These are phyloP conservation scores for Calephelis perditalis DNA, from an alignment of 2,888 invertebrate genomes.

Conservation along the genomic window DNA sequence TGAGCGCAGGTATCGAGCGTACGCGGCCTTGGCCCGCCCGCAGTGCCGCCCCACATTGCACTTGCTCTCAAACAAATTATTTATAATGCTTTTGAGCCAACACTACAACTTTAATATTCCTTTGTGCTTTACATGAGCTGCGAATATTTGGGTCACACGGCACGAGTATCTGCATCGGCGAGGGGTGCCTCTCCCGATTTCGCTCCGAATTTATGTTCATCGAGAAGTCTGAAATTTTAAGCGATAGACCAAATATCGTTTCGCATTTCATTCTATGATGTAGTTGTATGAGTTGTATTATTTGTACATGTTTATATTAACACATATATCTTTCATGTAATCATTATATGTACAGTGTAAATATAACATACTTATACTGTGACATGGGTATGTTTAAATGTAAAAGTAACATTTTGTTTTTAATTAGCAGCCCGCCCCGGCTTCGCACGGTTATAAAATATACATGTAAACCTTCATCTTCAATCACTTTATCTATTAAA, in stretches of 20 bases:
- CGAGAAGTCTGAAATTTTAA: conserved; percentile 6
- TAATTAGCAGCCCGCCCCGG: too few relatives aligned
- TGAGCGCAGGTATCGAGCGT: conserved; percentile 15
- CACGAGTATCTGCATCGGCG: conserved; percentile 6
- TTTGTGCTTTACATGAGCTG: background rate
- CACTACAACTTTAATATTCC: conserved; percentile 14
- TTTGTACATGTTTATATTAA: too few relatives aligned
- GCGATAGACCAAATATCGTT: background rate
- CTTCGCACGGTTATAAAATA: too few relatives aligned
- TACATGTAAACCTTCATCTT: too few relatives aligned
- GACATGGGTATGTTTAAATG: too few relatives aligned
- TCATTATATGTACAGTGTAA: too few relatives aligned
- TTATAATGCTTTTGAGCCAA: conserved; percentile 13
- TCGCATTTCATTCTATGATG: too few relatives aligned
- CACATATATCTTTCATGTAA: too few relatives aligned
- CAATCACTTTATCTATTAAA: too few relatives aligned
- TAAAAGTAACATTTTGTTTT: too few relatives aligned
- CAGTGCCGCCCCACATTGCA: conserved; percentile 18
- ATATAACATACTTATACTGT: too few relatives aligned
- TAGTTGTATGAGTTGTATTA: too few relatives aligned
- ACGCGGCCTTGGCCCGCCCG: conserved; percentile 25
- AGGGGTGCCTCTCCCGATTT: background rate
- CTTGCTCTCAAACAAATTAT: conserved; percentile 16
- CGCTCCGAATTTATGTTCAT: conserved; percentile 7
- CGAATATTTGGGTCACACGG: conserved; percentile 11